These are phyloP conservation scores for Orius insidiosus DNA, from an alignment of 1,140 invertebrate genomes.

Conservation along the genomic window DNA sequence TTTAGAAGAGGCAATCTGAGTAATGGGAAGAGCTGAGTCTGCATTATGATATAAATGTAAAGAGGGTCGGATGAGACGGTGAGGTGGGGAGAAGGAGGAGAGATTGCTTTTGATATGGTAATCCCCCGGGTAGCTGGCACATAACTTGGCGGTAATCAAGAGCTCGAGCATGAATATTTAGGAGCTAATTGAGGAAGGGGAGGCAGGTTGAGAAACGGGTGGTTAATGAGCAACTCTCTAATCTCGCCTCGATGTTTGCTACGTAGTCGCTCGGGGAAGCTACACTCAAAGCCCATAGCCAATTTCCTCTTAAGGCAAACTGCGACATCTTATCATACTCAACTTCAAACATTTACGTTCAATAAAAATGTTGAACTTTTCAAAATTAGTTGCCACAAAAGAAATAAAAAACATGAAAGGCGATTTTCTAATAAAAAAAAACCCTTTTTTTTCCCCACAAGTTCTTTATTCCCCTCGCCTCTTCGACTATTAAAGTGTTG, in stretches of 20 bases:
- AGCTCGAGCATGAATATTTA: conserved; percentile 2
- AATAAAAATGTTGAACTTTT: no score
- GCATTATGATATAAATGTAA: conserved; percentile 4
- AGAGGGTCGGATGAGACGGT: neutral
- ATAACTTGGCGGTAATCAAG: conserved; percentile 5
- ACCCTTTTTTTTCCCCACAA: no score
- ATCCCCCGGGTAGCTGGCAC: neutral
- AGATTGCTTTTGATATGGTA: conserved; percentile 5
- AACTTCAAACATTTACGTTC: neutral
- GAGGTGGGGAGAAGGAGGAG: neutral
- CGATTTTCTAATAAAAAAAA: no score
- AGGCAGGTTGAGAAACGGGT: conserved; percentile 1
- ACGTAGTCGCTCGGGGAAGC: neutral
- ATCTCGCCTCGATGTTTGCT: conserved; percentile 4
- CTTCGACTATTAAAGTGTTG: no score
- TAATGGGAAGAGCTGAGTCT: neutral
- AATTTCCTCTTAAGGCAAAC: conserved; percentile 2
- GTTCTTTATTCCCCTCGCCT: no score
- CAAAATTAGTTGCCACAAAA: no score
- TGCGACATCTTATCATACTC: neutral
- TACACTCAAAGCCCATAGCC: conserved; percentile 3
- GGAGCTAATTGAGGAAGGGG: conserved; percentile 1
- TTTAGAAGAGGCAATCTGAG: neutral
- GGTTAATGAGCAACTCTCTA: conserved; percentile 4
- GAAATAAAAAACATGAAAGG: no score